Evolutionary conservation across 2,888 invertebrate species (phyloP), one percentile per base, ranked within the genome.

Genomic region (Ptilodon capucinus): DNA sequence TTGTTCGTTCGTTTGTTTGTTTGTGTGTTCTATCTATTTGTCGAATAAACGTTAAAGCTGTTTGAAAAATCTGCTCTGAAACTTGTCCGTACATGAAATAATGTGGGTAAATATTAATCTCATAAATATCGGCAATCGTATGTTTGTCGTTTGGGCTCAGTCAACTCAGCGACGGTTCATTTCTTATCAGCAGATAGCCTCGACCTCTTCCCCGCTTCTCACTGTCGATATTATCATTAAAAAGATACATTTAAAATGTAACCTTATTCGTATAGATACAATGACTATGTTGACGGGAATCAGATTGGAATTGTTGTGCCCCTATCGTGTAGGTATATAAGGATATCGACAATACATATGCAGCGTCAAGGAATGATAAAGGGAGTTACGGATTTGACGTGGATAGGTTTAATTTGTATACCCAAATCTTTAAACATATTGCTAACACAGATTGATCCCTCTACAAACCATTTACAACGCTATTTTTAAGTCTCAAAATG

Each of bases 181-280:
- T 64, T 60, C 75, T 85, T 89, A 88, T 88, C 89, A 69, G 61
- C 51, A 74, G 81, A 86, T 85, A 88, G 71, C 87, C 87, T 81
- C 88, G 86, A 88, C 87, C 87, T 86, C 84, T 79, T 77, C 82
- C 79, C 75, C 72, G 74, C 58, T 74, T 68, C 74, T 75, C 73
- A 71, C 53, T 69, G 48, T 41, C 54, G 64, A 64, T 75, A 73
- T 61, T 60, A 46, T 40, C 46, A 36, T 47, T 40, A 36, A 48
- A 30, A 28, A 28, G 16, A 28, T 40, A 43, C 53, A 57, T 23
- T 18, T 44, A 6, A 65, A 69, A 60, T 44, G 65, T 34, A 60
- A 57, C 64, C 54, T 51, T 82, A 81, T 65, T 51, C 9, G 42
- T 8, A 47, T 0, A 2, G 0, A 0, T 28, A 48, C 68, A 74